Base-by-base conservation (phyloP, 2,113 vertebrate species). In the Vanacampus margaritifer region DNA sequence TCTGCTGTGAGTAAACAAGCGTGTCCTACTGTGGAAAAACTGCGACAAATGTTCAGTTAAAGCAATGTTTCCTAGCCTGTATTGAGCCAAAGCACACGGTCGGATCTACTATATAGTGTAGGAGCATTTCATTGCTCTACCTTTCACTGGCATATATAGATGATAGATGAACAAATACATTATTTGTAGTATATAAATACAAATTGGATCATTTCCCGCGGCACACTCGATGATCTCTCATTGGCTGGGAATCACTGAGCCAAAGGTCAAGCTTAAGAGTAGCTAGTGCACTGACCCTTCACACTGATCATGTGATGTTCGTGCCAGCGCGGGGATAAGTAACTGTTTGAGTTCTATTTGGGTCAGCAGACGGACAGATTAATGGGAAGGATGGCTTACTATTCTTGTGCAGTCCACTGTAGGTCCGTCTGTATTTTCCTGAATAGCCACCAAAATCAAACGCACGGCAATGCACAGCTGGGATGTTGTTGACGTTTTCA, bases 301-400 rank as follows among this genome's bases (percentile, higher is more conserved):
- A 48, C 68, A 65, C 53, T 4, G 24, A 60, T 72, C 79, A 73
- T 67, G 26, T 77, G 79, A 45, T 62, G 57, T 28, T 7, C 6
- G 0, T 72, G 64, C 68, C 51, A 39, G 32, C 13, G 21, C 67
- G 58, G 61, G 61, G 76, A 78, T 81, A 71, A 71, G 65, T 36
- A 32, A 69, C 58, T 62, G 57, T 72, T 74, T 54, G 17, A 61
- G 62, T 51, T 77, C 65, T 77, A 79, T 85, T 65, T 88, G 74
- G 75, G 83, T 87, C 86, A 83, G 21, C 65, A 79, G 74, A 81
- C 72, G 6, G 74, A 26, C 73, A 80, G 81, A 78, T 86, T 81
- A 79, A 75, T 74, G 28, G 0, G 51, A 53, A 54, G 71, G n/a
- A 23, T 43, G 14, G 59, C 21, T 56, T 48, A 37, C 7, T 36